Base-by-base conservation (phyloP, 2,113 vertebrate genomes). In the Egretta garzetta region DNA sequence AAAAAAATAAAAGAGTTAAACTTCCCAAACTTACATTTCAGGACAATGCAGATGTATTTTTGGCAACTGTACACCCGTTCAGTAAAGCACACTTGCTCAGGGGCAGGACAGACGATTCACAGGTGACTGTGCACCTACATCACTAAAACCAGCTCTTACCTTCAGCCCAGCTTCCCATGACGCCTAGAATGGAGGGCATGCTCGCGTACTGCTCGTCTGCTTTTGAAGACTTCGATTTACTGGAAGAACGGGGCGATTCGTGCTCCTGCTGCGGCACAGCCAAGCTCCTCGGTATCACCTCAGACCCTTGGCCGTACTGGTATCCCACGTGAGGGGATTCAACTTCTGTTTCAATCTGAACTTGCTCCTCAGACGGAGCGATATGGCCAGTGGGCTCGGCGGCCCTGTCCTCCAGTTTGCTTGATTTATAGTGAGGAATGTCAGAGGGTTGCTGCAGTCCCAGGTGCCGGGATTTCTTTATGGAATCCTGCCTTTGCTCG, bases 91-190 rank as follows among this genome's bases (percentile, higher is more conserved):
- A 1, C 49, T 52, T 67, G 14, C 49, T 56, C 16, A 21, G 0
- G 3, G 37, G 6, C 11, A 49, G 21, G 37, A 32, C 17, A 33
- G 55, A 27, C 1, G 1, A 33, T 27, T 33, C 14, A 1, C 8
- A 62, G 73, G 2, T 22, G 8, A 32, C 28, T 17, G 20, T 28
- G 75, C 11, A 1, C 17, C 8, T 0, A 3, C 27, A 55, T 47
- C 71, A 12, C 12, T 2, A 28, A n/a, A 41, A 11, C 35, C 3
- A 47, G 26, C 76, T 97, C 96, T 98, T 88, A 99, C 99, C 99
- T 98, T 98, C 98, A 81, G 98, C 98, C 97, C 98, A 99, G 96
- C 88, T 98, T 9, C 98, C 98, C 74, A 98, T 98, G 58, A 99
- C 98, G 3, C 98, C 98, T 7, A 99, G 97, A 66, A 99, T 98